A percentile compares a stretch with the other conserved stretches of the same genome.
Conservation (phyloP, 2,888 invertebrate species). For the Tenthredo distinguenda region DNA sequence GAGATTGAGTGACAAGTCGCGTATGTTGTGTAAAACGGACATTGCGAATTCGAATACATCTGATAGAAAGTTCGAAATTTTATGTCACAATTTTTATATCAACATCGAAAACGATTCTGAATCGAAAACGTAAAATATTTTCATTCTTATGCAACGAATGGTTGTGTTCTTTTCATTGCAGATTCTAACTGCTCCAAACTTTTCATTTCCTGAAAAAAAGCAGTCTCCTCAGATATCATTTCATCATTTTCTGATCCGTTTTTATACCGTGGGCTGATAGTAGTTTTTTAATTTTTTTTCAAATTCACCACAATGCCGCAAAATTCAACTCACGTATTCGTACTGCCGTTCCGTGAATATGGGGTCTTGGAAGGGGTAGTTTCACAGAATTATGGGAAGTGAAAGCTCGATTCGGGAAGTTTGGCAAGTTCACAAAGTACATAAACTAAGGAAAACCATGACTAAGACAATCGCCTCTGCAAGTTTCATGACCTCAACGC, state of each 20-base stretch:
- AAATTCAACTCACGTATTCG: not conserved
- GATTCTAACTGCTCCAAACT: too few relatives aligned
- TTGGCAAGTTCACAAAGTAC: conserved; percentile 69
- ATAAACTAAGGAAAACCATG: conserved; percentile 66
- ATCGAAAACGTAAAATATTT: too few relatives aligned
- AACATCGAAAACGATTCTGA: too few relatives aligned
- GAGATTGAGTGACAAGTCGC: not conserved
- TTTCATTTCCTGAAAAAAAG: not conserved
- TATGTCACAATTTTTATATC: too few relatives aligned
- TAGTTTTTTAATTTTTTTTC: too few relatives aligned
- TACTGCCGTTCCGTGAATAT: not conserved
- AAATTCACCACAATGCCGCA: too few relatives aligned
- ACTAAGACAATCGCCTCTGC: conserved; percentile 69
- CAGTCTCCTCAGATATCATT: not conserved
- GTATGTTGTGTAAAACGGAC: not conserved
- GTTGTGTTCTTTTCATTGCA: too few relatives aligned
- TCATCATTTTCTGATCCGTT: too few relatives aligned
- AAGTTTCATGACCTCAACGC: conserved; percentile 67
- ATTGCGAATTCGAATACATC: not conserved
- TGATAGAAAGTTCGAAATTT: not conserved
- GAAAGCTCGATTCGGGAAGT: conserved; percentile 60
- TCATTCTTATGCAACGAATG: too few relatives aligned
- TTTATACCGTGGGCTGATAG: too few relatives aligned
- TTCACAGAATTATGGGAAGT: conserved; percentile 17
- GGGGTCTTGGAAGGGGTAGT: not conserved